Evolutionary conservation across 2,113 vertebrate species (phyloP), one percentile per base, ranked within the genome.

Genomic region (Oreochromis niloticus): DNA sequence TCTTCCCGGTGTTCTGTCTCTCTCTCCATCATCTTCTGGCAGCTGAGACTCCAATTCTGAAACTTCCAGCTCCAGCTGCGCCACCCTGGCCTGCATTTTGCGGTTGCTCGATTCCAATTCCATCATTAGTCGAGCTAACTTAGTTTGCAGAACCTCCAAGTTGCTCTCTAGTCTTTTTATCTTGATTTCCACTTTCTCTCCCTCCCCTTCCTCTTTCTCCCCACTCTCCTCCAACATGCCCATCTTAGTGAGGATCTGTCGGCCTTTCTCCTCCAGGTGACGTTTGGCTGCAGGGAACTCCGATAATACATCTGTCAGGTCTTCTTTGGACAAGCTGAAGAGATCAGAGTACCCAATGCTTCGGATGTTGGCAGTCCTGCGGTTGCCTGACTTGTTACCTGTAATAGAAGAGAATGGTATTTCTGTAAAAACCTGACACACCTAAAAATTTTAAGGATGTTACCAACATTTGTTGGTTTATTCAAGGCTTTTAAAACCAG

Each of bases 291-390:
- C 88, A 4, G 98, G 98, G 88, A 97, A 99, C 95, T 98, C 97
- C 0, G 94, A 96, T 56, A 99, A 95, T 41, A 97, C 98, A 17
- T 97, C 96, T 0, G 80, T 95, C 87, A 99, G 95, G 94, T 98
- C 97, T 89, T 98, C 98, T 94, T 99, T 99, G 84, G 97, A 97
- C 59, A 99, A 93, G 92, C 98, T 97, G 95, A 98, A 99, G 2
- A 99, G 96, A 94, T 99, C 98, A 0, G 98, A 99, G 92, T 98
- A 96, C 5, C 98, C 98, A 1, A 98, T 96, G 95, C 98, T 99
- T 61, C 96, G 95, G 94, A 99, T 99, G 91, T 98, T 97, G 81
- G 98, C 98, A 0, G 98, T 99, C 80, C 98, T 97, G 3, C 98
- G 97, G 91, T 98, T 99, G 52, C 98, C 98, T 0, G 97, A 97